Conservation (phyloP, 2,797 vertebrate species). For the Thalassophryne amazonica region DNA sequence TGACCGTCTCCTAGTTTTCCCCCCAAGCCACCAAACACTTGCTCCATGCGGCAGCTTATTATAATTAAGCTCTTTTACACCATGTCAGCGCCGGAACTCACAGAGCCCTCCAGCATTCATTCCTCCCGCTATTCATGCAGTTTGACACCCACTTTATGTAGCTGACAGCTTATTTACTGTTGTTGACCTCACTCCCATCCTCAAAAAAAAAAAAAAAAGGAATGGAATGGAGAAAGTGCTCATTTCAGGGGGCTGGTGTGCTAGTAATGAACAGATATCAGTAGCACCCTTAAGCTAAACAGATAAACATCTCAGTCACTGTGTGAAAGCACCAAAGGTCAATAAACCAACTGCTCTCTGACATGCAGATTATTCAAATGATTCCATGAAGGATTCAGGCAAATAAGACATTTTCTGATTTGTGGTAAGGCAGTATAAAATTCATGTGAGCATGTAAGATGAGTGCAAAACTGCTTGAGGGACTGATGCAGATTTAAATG, state of each 20-base stretch:
- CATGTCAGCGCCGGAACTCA: constrained; percentile 61
- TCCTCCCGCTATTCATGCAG: constrained; percentile 50
- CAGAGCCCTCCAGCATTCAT: constrained; percentile 59
- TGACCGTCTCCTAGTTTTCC: constrained; percentile 41
- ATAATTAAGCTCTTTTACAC: constrained; percentile 78
- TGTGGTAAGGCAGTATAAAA: constrained; percentile 19
- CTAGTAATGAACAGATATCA: too few relatives aligned
- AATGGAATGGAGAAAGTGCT: constrained; percentile 30
- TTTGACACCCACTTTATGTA: constrained; percentile 61
- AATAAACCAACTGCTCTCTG: constrained; percentile 13
- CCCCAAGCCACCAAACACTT: constrained; percentile 60
- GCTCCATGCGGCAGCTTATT: constrained; percentile 61
- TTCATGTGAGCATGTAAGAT: constrained; percentile 24
- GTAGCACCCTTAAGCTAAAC: constrained; percentile 33
- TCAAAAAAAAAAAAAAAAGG: constrained; percentile 5
- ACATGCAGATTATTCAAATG: constrained; percentile 31
- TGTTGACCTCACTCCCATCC: constrained; percentile 44
- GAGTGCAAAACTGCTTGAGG: constrained; percentile 43
- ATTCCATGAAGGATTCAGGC: constrained; percentile 7
- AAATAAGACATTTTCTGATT: constrained; percentile 34
- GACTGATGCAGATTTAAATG: constrained; percentile 56
- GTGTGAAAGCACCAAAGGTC: constrained; percentile 32
- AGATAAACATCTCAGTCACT: constrained; percentile 26
- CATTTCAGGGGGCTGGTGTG: constrained; percentile 29
- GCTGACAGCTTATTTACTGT: constrained; percentile 61